These are phyloP conservation scores for Brachynemurus nebulosus DNA, from an alignment of 2,888 invertebrate species.

Conservation along the genomic window DNA sequence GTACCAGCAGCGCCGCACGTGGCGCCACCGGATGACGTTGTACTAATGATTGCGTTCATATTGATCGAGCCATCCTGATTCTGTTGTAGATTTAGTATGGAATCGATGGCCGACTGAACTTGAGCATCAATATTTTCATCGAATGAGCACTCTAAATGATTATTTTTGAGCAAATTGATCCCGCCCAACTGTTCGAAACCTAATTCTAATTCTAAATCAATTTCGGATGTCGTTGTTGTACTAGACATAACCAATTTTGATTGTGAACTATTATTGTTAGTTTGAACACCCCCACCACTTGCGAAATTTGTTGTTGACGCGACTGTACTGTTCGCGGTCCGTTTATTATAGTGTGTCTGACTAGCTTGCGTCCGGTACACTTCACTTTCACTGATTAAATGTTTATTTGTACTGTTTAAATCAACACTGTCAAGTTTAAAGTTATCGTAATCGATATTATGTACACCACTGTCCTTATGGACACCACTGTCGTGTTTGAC, in stretches of 20 bases:
- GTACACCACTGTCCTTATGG: background rate
- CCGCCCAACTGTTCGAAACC: constrained; percentile 1
- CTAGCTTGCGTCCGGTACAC: constrained; percentile 9
- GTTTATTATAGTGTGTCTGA: background rate
- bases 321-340: background rate
- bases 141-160: constrained; percentile 17
- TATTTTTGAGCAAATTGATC: background rate
- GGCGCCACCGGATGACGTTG: background rate
- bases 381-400: constrained; percentile 7
- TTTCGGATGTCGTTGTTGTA: background rate
- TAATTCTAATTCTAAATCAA: background rate
- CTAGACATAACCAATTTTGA: background rate
- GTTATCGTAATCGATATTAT: background rate
- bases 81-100: constrained; percentile 56
- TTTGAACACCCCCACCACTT: background rate
- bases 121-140: constrained; percentile 59
- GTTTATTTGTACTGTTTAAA: constrained; percentile 4
- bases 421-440: background rate
- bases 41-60: constrained; percentile 4
- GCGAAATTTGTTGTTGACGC: constrained; percentile 6
- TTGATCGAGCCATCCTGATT: constrained; percentile 23
- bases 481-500: background rate
- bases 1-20: background rate
- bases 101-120: constrained; percentile 68
- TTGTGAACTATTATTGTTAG: background rate